Base-by-base conservation (phyloP, 2,888 invertebrate genomes). In the Tinea semifulvella region DNA sequence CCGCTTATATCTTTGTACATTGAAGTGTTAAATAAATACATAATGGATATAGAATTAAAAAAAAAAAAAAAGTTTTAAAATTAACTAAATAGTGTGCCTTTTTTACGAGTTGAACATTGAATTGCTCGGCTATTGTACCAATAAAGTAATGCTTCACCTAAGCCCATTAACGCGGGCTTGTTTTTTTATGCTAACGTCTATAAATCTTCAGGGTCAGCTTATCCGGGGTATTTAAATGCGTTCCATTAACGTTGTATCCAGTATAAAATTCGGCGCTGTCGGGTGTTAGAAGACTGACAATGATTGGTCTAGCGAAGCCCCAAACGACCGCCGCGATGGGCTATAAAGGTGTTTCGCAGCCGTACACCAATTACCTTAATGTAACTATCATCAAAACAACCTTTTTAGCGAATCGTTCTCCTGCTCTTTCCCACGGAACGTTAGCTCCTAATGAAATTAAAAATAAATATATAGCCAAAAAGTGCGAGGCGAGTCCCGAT, bases 341-440 rank as follows among this genome's bases (percentile, higher is more conserved):
- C 70, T 62, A 70, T 73, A 75, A 76, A 75, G 71, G 66, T 72
- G 67, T 74, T 75, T 68, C 65, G 65, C 63, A 69, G 65, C 64
- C 68, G 67, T 68, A 69, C 60, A 68, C 65, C 76, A 76, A 77
- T 79, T 75, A 77, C 70, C 65, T 73, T 74, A 76, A 76, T 76
- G 75, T 73, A 68, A 68, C 70, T 68, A 68, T 70, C 72, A 69
- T 68, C 68, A 66, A 66, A 72, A 72, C 63, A 70, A 67, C 68
- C 69, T 71, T 74, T 73, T 74, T 67, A 68, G 65, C 64, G 62
- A 65, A 71, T 67, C 61, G 63, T 55, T 68, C 63, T 58, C 60
- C 56, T 56, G 56, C 56, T 62, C 58, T 61, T 65, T 68, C 66
- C 61, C 66, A 69, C 61, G 61, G 51, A 68, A 62, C 57, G 52